Evolutionary conservation across 2,797 vertebrate genomes (phyloP).

Genomic region (Ctenopoma kingsleyae): DNA sequence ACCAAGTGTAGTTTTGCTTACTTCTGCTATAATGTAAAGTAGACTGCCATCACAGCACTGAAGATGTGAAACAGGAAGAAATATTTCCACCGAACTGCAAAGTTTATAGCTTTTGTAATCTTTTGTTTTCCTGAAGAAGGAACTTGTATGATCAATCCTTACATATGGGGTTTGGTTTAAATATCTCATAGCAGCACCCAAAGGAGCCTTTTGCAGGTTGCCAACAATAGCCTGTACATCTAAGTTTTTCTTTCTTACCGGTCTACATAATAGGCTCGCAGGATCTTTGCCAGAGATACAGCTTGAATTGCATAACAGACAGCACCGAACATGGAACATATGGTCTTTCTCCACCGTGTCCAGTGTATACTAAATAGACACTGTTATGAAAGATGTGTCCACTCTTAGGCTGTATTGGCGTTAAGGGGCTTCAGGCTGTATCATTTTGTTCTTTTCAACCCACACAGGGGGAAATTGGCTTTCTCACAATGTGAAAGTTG

Average conservation of each 20-base stretch:
- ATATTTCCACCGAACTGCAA: slow-evolving; percentile 7
- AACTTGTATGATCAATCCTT: neutral
- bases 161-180: neutral
- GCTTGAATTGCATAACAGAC: slow-evolving; percentile 24
- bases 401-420: slow-evolving; percentile 16
- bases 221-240: slow-evolving; percentile 20
- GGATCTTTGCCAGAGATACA: slow-evolving; percentile 52
- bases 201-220: slow-evolving; percentile 1
- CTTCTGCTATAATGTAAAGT: neutral
- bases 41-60: neutral
- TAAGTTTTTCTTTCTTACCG: slow-evolving; percentile 16
- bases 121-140: neutral
- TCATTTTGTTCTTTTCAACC: slow-evolving; percentile 37
- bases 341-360: slow-evolving; percentile 49
- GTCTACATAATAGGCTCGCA: slow-evolving; percentile 30
- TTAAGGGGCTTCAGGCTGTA: slow-evolving; percentile 28
- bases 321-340: slow-evolving; percentile 47
- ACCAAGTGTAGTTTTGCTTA: neutral
- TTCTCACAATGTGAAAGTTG: slow-evolving; percentile 15
- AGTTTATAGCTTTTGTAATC: neutral
- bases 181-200: neutral
- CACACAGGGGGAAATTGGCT: slow-evolving; percentile 14
- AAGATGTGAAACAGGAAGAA: slow-evolving; percentile 20
- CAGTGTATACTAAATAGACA: slow-evolving; percentile 55
- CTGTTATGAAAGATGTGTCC: slow-evolving; percentile 37